Conservation (phyloP, 2,888 invertebrate species). For the Phaedon cochleariae region DNA sequence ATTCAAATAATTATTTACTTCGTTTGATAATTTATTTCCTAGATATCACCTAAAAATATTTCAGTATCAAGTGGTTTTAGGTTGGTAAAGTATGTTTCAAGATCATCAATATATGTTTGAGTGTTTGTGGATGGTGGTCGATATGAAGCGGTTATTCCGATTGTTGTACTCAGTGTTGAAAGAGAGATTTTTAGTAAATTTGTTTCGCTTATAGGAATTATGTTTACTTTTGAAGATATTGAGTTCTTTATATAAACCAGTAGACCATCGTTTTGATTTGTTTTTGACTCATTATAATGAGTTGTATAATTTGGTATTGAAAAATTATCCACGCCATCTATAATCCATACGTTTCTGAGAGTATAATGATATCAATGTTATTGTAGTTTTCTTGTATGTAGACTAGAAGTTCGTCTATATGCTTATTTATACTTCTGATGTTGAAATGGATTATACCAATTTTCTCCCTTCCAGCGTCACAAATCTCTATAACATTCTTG, state of each 20-base stretch:
- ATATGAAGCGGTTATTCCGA: not conserved
- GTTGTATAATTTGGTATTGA: not conserved
- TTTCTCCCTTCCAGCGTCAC: no score
- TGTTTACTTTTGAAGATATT: not conserved
- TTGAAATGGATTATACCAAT: no score
- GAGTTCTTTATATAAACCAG: not conserved
- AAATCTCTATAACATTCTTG: no score
- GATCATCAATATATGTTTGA: not conserved
- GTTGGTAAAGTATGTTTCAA: not conserved
- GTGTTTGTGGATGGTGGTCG: constrained; percentile 5
- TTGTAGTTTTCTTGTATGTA: no score
- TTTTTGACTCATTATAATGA: not conserved
- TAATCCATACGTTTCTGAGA: constrained; percentile 6
- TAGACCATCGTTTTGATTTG: constrained; percentile 7
- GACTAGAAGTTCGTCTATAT: no score
- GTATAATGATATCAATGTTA: not conserved
- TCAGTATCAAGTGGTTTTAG: not conserved
- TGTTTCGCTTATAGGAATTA: not conserved
- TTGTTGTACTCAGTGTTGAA: not conserved
- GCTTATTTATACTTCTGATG: no score
- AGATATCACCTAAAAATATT: not conserved
- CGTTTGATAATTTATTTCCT: not conserved
- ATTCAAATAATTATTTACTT: constrained; percentile 5
- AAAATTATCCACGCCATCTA: not conserved
- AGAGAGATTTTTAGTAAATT: not conserved